Percentiles rank a stretch among this genome's conserved stretches.
phyloP scores from a whole-genome alignment of 37 sponge, comb jelly and placozoan genomes.

The Cliona cf. orientalis region DNA sequence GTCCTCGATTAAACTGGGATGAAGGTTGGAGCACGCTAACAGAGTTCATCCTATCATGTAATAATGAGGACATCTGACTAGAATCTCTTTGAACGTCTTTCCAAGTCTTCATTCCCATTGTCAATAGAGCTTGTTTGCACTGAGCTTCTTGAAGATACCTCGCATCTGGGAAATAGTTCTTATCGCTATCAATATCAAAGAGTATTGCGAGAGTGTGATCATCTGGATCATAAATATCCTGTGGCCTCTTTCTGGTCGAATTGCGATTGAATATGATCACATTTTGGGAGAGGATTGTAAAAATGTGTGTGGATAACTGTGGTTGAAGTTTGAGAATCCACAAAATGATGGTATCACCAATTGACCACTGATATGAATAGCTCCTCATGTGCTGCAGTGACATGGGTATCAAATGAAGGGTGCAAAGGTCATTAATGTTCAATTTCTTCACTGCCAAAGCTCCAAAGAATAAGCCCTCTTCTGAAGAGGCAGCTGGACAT shows the following conservation, averaged over 20 bases:
- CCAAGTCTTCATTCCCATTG: constrained; percentile 52
- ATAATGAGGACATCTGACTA: background rate
- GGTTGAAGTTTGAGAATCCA: constrained; percentile 31
- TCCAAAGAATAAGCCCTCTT: no score
- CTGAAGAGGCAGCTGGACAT: no score
- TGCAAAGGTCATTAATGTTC: constrained; percentile 21
- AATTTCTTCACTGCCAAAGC: constrained; percentile 15
- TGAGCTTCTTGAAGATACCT: constrained; percentile 18
- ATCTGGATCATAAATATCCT: constrained; percentile 46
- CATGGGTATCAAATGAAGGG: constrained; percentile 18
- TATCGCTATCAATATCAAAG: constrained; percentile 26
- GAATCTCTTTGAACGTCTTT: background rate
- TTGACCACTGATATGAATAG: no score
- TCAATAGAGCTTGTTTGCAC: constrained; percentile 9
- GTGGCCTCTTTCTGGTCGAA: background rate
- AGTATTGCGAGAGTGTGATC: constrained; percentile 23
- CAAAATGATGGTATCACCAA: constrained; percentile 28
- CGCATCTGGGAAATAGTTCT: no score
- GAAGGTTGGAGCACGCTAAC: background rate
- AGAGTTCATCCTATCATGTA: background rate
- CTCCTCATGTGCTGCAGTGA: background rate
- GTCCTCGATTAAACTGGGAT: background rate
- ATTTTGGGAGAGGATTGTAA: background rate
- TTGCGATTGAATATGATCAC: background rate
- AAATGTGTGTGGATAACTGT: background rate